Conservation (phyloP, 2,797 vertebrate species). For the Poecilia velifera region DNA sequence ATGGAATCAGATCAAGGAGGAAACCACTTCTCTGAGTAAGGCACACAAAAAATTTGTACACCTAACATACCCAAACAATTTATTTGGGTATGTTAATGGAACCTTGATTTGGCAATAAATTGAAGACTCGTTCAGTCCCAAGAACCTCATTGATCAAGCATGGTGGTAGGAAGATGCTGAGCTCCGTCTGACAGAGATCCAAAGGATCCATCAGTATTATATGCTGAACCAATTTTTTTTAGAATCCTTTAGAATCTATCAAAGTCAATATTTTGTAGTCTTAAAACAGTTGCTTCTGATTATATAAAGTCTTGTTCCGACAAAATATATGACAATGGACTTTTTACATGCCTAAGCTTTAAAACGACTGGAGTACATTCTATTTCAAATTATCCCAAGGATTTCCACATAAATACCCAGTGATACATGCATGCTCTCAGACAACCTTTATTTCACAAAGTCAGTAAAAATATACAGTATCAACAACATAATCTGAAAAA, state of each 20-base stretch:
- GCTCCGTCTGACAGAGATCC: background rate
- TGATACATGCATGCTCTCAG: background rate
- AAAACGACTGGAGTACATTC: background rate
- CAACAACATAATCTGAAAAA: conserved; percentile 12
- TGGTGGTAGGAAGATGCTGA: background rate
- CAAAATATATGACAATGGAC: background rate
- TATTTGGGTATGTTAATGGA: background rate
- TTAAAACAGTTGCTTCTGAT: background rate
- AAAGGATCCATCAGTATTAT: background rate
- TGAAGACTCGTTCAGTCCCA: background rate
- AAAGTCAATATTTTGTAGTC: background rate
- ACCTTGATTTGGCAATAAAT: background rate
- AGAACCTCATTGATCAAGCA: background rate
- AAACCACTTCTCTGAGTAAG: background rate
- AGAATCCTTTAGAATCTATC: too few relatives aligned
- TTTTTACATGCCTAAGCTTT: background rate
- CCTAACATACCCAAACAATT: background rate
- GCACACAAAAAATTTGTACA: background rate
- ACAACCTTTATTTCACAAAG: conserved; percentile 28
- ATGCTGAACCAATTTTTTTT: background rate
- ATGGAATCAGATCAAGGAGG: background rate
- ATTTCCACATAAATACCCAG: background rate
- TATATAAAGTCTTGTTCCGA: background rate
- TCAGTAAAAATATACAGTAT: conserved; percentile 10
- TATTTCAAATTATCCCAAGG: background rate